Evolutionary conservation across 2,888 invertebrate genomes (phyloP).

Genomic region (Resseliella maxima): DNA sequence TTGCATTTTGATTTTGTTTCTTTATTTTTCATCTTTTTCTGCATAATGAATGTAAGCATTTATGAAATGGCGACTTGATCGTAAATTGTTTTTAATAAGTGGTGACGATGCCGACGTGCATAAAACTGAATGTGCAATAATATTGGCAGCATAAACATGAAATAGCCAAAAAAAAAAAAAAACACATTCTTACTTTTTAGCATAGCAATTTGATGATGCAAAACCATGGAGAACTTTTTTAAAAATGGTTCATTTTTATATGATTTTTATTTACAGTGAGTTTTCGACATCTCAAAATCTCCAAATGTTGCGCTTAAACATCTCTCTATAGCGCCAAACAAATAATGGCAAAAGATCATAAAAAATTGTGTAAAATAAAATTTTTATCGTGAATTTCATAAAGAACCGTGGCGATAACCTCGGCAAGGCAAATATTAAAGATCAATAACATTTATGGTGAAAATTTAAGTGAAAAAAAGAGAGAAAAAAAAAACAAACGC

Average conservation of each 20-base stretch:
- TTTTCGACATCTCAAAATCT: background rate
- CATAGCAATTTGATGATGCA: background rate
- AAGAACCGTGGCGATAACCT: background rate
- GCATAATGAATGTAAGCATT: background rate
- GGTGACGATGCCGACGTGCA: background rate
- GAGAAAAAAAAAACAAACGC: background rate
- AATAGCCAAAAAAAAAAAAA: background rate
- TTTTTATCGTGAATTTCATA: background rate
- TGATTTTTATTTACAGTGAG: background rate
- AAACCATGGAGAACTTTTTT: background rate
- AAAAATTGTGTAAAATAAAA: background rate
- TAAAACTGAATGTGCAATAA: background rate
- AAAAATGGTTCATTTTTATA: background rate
- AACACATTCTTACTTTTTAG: background rate
- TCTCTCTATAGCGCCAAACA: background rate
- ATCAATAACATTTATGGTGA: background rate
- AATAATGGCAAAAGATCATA: conserved; percentile 13
- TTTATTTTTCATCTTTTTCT: too few species aligned
- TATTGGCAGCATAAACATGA: background rate
- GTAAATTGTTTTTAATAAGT: background rate
- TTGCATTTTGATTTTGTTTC: background rate
- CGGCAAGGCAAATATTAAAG: background rate
- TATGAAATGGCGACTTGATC: background rate
- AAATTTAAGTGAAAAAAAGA: too few species aligned
- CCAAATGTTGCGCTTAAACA: background rate